These are phyloP conservation scores for Aleiodes leptofemur DNA, from an alignment of 2,888 invertebrate genomes.

Conservation along the genomic window DNA sequence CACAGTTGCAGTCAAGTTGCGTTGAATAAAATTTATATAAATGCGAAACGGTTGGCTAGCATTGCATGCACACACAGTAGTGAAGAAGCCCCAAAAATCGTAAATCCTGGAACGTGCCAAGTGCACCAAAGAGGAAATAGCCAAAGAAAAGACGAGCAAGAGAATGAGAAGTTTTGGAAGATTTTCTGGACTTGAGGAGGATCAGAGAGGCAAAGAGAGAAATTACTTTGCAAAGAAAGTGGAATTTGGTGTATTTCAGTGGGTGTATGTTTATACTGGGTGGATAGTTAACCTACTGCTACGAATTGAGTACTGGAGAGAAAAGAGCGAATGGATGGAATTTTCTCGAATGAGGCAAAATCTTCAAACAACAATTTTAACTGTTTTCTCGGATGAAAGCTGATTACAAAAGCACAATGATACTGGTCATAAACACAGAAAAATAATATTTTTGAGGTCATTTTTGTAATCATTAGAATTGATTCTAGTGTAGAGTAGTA, in stretches of 20 bases:
- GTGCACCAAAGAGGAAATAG: conserved; percentile 43
- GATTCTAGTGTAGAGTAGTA: no score
- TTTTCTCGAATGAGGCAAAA: conserved; percentile 12
- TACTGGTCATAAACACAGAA: no score
- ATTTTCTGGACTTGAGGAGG: conserved; percentile 16
- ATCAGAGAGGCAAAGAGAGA: background rate
- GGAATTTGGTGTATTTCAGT: conserved; percentile 7
- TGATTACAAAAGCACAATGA: no score
- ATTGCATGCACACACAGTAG: conserved; percentile 11
- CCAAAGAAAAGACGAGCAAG: conserved; percentile 29
- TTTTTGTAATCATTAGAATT: no score
- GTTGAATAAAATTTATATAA: conserved; percentile 46
- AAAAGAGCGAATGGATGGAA: conserved; percentile 2
- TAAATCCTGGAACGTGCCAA: conserved; percentile 59
- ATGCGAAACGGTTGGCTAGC: conserved; percentile 41
- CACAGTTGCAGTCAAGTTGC: conserved; percentile 37
- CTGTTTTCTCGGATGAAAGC: conserved; percentile 37
- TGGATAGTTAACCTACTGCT: background rate
- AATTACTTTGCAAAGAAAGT: background rate
- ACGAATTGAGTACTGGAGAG: conserved; percentile 10
- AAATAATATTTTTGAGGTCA: no score
- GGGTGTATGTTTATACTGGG: conserved; percentile 1
- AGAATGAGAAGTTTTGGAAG: conserved; percentile 9
- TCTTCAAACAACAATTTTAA: conserved; percentile 36
- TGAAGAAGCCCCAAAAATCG: conserved; percentile 51